Percentiles rank a stretch among this genome's conserved stretches.
Evolutionary conservation across 1,140 invertebrate species (phyloP).

Genomic region (Lutraria rhynchaena): DNA sequence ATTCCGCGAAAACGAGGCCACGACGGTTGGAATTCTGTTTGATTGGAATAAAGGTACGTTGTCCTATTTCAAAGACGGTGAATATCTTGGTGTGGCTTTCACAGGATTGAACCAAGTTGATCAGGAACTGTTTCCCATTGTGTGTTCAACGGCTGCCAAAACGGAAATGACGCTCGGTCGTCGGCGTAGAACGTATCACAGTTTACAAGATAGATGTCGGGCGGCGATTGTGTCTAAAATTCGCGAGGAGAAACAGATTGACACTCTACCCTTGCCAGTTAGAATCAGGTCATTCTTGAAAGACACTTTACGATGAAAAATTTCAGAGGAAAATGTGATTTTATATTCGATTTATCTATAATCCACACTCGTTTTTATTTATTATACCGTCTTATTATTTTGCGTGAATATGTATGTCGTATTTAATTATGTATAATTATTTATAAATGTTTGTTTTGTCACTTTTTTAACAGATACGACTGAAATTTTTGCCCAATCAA

Average conservation of each 20-base stretch:
- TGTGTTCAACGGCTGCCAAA: conserved; percentile 89
- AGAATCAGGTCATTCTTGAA: conserved; percentile 76
- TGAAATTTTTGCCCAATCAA: no score
- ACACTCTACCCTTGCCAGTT: conserved; percentile 77
- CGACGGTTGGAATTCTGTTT: conserved; percentile 87
- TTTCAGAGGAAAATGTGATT: no score
- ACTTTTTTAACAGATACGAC: no score
- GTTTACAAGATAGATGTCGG: conserved; percentile 86
- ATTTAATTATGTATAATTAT: not conserved
- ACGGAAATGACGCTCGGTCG: conserved; percentile 87
- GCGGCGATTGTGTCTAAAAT: conserved; percentile 73
- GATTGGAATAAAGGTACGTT: conserved; percentile 88
- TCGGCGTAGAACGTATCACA: conserved; percentile 86
- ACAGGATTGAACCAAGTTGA: conserved; percentile 80
- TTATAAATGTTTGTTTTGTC: not conserved
- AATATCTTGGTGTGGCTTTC: conserved; percentile 86
- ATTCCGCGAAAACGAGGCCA: conserved; percentile 88
- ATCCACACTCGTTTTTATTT: not conserved
- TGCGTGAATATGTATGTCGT: not conserved
- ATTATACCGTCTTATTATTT: not conserved
- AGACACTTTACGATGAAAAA: conserved; percentile 52
- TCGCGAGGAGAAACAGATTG: conserved; percentile 67
- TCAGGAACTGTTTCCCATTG: conserved; percentile 87
- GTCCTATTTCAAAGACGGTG: conserved; percentile 89
- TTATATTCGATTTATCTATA: not conserved